phyloP scores from a whole-genome alignment of 1,140 invertebrate genomes.

The Liolophura sinensis region DNA sequence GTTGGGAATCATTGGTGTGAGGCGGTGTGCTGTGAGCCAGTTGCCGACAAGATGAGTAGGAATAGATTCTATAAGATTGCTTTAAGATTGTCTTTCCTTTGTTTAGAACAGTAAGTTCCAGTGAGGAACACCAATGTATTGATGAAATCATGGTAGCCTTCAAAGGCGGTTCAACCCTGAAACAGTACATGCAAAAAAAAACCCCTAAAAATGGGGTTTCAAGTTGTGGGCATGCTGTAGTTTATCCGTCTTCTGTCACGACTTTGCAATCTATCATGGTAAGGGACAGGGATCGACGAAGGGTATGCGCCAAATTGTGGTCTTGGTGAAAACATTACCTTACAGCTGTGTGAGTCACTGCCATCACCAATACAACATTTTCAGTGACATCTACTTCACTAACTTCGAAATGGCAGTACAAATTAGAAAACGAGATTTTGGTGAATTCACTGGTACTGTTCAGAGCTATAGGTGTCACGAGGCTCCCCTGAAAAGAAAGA shows the following conservation, averaged over 20 bases:
- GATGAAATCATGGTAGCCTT: slow-evolving; percentile 29
- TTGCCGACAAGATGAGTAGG: slow-evolving; percentile 14
- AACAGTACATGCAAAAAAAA: slow-evolving; percentile 29
- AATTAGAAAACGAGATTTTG: neutral
- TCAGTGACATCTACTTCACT: slow-evolving; percentile 13
- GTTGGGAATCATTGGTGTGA: slow-evolving; percentile 19
- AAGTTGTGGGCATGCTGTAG: slow-evolving; percentile 25
- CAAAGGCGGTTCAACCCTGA: slow-evolving; percentile 25
- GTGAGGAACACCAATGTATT: slow-evolving; percentile 14
- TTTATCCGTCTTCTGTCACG: slow-evolving; percentile 22
- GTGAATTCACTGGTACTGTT: slow-evolving; percentile 22
- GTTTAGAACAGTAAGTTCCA: slow-evolving; percentile 3
- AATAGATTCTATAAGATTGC: slow-evolving; percentile 13
- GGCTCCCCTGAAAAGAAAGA: slow-evolving; percentile 18
- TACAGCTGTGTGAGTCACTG: neutral
- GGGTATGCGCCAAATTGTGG: neutral
- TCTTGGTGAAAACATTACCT: neutral
- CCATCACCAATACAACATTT: slow-evolving; percentile 9
- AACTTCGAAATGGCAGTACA: slow-evolving; percentile 5
- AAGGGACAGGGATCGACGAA: neutral
- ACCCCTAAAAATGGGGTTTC: slow-evolving; percentile 34
- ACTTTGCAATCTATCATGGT: slow-evolving; percentile 29
- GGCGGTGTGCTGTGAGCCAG: slow-evolving; percentile 11
- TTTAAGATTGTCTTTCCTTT: slow-evolving; percentile 16
- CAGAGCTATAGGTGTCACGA: slow-evolving; percentile 16